Base-by-base conservation (phyloP, 2,888 invertebrate genomes). In the Spicauda simplicius region DNA sequence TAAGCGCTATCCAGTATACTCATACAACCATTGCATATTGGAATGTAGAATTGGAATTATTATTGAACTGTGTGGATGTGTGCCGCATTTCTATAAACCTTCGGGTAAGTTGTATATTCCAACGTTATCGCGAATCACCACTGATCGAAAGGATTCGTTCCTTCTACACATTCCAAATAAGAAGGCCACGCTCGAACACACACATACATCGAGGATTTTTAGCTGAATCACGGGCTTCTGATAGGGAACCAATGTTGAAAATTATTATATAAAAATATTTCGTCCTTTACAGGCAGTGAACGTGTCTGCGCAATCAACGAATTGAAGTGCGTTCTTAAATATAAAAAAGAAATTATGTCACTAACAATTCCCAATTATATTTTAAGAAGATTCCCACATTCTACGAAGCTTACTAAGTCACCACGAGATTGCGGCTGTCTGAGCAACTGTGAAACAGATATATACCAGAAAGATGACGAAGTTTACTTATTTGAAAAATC, bases 21-120 rank as follows among this genome's bases (percentile, higher is more conserved):
- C 96, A 12, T 95, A 94, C 74, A 95, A 94, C 14, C 90, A 96
- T 69, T 97, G 97, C 77, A 83, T 95, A 66, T 90, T 95, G 77
- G 96, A 97, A 78, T 97, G 97, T 74, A 94, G 96, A 74, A 95
- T 95, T 71, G 88, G 85, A 69, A 87, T 95, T 74, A 94, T 96
- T 12, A 79, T 93, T 45, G 91, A 90, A 64, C 79, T 95, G 16
- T 97, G 97, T 77, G 94, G 94, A 0, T 97, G 97, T 81, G 86
- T 95, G 60, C 97, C 97, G 0, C 96, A 96, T 84, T 96, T 97
- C 78, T 96, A 96, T 77, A 94, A 95, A 72, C 94, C 94, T 73
- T 80, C 94, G 70, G 92, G 96, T 96, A 84, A 88, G 91, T 41
- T 14, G n/a, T 41, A 41, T 4, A 14, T 41, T 14, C 14, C 12